Percentiles rank a stretch among this genome's conserved stretches.
Evolutionary conservation across 2,797 vertebrate species (phyloP).

Genomic region (Cichlasoma orientale): DNA sequence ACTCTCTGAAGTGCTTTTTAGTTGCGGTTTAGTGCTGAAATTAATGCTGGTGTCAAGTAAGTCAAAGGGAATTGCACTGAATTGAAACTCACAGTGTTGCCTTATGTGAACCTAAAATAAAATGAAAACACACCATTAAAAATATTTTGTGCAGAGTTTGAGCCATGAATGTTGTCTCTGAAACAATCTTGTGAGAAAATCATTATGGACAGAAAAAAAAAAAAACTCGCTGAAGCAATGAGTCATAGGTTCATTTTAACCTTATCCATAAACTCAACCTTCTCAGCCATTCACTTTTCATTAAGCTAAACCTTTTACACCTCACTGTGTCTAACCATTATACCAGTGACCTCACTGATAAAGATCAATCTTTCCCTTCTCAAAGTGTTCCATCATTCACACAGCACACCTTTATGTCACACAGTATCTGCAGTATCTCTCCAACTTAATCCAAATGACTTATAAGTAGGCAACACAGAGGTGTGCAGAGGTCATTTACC

Average conservation of each 20-base stretch:
- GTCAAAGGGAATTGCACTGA: slow-evolving; percentile 36
- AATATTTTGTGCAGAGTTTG: slow-evolving; percentile 10
- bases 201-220: slow-evolving; percentile 19
- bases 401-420: slow-evolving; percentile 29
- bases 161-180: slow-evolving; percentile 12
- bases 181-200: slow-evolving; percentile 45
- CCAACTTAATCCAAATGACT: not conserved
- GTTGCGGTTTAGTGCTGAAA: slow-evolving; percentile 35
- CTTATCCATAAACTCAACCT: slow-evolving; percentile 65
- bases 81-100: slow-evolving; percentile 17
- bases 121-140: slow-evolving; percentile 41
- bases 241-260: slow-evolving; percentile 50
- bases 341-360: slow-evolving; percentile 56
- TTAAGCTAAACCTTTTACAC: slow-evolving; percentile 58
- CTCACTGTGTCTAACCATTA: slow-evolving; percentile 38
- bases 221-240: not conserved
- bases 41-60: slow-evolving; percentile 22
- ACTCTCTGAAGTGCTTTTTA: slow-evolving; percentile 46
- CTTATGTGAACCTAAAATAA: slow-evolving; percentile 11
- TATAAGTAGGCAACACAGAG: not conserved
- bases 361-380: slow-evolving; percentile 51
- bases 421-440: slow-evolving; percentile 19
- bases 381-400: slow-evolving; percentile 44
- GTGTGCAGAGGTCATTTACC: slow-evolving; percentile 75
- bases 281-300: slow-evolving; percentile 56